Base-by-base conservation (phyloP, 1,140 invertebrate genomes). In the Lethocerus indicus region DNA sequence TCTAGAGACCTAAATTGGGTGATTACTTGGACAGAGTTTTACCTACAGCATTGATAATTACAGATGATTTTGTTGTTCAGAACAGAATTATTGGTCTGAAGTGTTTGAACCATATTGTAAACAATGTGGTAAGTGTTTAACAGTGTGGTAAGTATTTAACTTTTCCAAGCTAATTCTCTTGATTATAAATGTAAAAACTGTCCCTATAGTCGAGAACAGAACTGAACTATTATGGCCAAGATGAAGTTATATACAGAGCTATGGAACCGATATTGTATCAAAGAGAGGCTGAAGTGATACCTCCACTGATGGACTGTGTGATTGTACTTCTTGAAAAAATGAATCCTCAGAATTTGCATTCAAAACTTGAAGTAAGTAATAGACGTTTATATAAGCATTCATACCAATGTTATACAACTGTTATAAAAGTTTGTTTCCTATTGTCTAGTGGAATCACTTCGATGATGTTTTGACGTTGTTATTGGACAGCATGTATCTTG, bases 121-220 rank as follows among this genome's bases (percentile, higher is more conserved):
- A 47, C 6, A 43, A 50, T 43, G 45, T 54, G 18, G 53, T 54
- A 40, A 51, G 53, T 54, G 16, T n/a, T n/a, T n/a, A n/a, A n/a
- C n/a, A n/a, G n/a, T n/a, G n/a, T n/a, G n/a, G n/a, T n/a, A n/a
- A n/a, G n/a, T n/a, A n/a, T n/a, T n/a, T n/a, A n/a, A n/a, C n/a
- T n/a, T n/a, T n/a, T n/a, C n/a, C n/a, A n/a, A n/a, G n/a, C n/a
- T n/a, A n/a, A n/a, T n/a, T n/a, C n/a, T n/a, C n/a, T n/a, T n/a
- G n/a, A n/a, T n/a, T n/a, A n/a, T n/a, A n/a, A n/a, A n/a, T n/a
- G n/a, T n/a, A n/a, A n/a, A n/a, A n/a, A n/a, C n/a, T n/a, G n/a
- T n/a, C n/a, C n/a, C n/a, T n/a, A n/a, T n/a, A n/a, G n/a, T n/a
- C n/a, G n/a, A n/a, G n/a, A n/a, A n/a, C n/a, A n/a, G n/a, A 21